Percentiles rank a stretch among this genome's conserved stretches.
These are phyloP conservation scores for Aradus depressus DNA, from an alignment of 2,888 invertebrate genomes.

Conservation along the genomic window DNA sequence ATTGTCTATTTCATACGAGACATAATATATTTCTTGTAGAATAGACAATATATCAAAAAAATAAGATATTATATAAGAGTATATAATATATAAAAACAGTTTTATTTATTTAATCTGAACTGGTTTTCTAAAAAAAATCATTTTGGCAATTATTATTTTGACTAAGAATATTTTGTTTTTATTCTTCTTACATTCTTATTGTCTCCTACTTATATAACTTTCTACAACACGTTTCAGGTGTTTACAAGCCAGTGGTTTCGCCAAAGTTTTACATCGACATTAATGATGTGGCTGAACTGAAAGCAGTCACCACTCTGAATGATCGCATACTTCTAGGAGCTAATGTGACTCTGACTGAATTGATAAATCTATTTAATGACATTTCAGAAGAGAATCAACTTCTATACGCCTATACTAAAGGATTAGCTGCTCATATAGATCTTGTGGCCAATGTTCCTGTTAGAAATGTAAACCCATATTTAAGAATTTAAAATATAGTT, in stretches of 20 bases:
- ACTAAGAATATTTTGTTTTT: background rate
- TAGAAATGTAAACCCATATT: slow-evolving; percentile 36
- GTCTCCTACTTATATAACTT: too few species aligned
- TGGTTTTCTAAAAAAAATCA: too few species aligned
- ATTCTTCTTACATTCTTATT: background rate
- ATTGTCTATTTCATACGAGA: too few species aligned
- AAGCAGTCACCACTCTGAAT: slow-evolving; percentile 34
- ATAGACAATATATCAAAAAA: too few species aligned
- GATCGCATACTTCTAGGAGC: slow-evolving; percentile 43
- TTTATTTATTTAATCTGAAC: too few species aligned
- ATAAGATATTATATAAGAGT: too few species aligned
- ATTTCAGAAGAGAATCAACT: slow-evolving; percentile 13
- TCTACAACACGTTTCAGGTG: slow-evolving; percentile 34
- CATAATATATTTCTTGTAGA: too few species aligned
- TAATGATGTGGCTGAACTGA: slow-evolving; percentile 41
- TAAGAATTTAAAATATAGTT: too few species aligned
- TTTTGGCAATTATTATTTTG: too few species aligned
- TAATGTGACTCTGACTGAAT: slow-evolving; percentile 45
- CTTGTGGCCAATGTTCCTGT: slow-evolving; percentile 38
- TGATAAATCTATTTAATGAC: slow-evolving; percentile 38
- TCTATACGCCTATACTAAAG: slow-evolving; percentile 33
- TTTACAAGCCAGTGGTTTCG: slow-evolving; percentile 38
- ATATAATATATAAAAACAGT: too few species aligned
- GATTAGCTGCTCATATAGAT: slow-evolving; percentile 36
- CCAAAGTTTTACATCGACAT: slow-evolving; percentile 41